Percentiles rank a stretch among this genome's conserved stretches.
Evolutionary conservation across 37 sponge, comb jelly and placozoan genomes (phyloP).

Genomic region (Aphrocallistes beatrix): DNA sequence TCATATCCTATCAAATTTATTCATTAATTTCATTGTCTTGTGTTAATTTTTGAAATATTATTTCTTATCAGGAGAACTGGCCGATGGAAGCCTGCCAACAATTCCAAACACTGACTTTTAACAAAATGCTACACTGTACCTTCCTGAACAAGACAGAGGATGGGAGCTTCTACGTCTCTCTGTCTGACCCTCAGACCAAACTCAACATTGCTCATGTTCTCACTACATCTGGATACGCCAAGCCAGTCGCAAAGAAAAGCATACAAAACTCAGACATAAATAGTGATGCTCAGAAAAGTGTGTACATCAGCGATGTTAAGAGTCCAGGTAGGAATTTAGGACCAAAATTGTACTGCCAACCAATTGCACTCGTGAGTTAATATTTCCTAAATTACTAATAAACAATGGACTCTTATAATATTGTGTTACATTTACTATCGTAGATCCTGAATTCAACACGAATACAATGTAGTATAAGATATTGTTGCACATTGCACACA

Average conservation of each 20-base stretch:
- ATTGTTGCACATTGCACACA: too few relatives aligned
- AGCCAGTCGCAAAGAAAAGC: not conserved
- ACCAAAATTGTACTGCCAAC: too few relatives aligned
- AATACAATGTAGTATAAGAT: too few relatives aligned
- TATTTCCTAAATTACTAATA: too few relatives aligned
- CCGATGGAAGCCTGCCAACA: not conserved
- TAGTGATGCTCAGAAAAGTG: not conserved
- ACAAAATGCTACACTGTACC: not conserved
- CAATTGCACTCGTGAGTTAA: too few relatives aligned
- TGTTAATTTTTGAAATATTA: too few relatives aligned
- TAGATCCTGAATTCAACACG: too few relatives aligned
- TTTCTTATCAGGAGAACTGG: not conserved
- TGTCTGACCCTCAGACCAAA: not conserved
- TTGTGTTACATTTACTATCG: too few relatives aligned
- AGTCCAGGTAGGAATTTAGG: too few relatives aligned
- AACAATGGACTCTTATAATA: too few relatives aligned
- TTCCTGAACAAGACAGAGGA: not conserved
- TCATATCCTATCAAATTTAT: too few relatives aligned
- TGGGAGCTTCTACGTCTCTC: not conserved
- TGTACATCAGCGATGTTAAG: constrained; percentile 8
- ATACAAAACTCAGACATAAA: not conserved
- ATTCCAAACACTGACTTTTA: constrained; percentile 1
- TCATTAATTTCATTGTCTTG: too few relatives aligned
- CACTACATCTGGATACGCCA: not conserved
- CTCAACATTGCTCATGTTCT: not conserved